Evolutionary conservation across 2,888 invertebrate genomes (phyloP).

Genomic region (Caenorhabditis sp.): DNA sequence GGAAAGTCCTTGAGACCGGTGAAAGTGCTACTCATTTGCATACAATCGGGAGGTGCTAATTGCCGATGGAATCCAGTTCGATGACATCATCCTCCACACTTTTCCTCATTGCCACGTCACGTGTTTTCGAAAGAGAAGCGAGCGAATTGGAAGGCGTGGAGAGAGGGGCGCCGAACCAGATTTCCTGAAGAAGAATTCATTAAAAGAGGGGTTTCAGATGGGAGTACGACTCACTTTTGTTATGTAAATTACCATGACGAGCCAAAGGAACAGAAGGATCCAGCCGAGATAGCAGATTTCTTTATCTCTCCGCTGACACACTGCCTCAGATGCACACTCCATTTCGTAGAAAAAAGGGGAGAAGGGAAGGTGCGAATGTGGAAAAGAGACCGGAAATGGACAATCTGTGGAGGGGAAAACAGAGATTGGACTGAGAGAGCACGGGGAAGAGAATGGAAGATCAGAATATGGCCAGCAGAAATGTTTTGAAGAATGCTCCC

Average conservation of each 20-base stretch:
- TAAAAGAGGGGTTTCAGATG: too few relatives aligned
- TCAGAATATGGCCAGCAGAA: background rate
- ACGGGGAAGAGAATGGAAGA: background rate
- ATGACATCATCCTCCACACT: conserved; percentile 30
- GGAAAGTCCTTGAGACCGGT: conserved; percentile 5
- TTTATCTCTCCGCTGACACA: conserved; percentile 58
- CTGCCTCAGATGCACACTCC: conserved; percentile 55
- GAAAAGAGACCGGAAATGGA: conserved; percentile 19
- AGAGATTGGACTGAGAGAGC: background rate
- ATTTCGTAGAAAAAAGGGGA: conserved; percentile 10
- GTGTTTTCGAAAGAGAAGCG: conserved; percentile 26
- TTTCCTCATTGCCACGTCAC: too few relatives aligned
- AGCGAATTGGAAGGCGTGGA: conserved; percentile 62
- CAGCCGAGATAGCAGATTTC: conserved; percentile 69
- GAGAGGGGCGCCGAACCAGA: background rate
- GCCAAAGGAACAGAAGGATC: conserved; percentile 65
- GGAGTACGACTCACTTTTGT: conserved; percentile 64
- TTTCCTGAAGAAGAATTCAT: too few relatives aligned
- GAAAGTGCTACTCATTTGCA: background rate
- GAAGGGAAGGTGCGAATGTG: background rate
- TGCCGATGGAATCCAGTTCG: conserved; percentile 34
- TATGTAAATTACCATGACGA: conserved; percentile 68
- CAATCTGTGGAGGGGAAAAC: conserved; percentile 9
- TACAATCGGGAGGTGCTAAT: conserved; percentile 11
- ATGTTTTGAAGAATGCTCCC: too few relatives aligned